Evolutionary conservation across 2,113 vertebrate genomes (phyloP), one percentile per base, ranked within the genome.

Genomic region (Smithornis capensis): DNA sequence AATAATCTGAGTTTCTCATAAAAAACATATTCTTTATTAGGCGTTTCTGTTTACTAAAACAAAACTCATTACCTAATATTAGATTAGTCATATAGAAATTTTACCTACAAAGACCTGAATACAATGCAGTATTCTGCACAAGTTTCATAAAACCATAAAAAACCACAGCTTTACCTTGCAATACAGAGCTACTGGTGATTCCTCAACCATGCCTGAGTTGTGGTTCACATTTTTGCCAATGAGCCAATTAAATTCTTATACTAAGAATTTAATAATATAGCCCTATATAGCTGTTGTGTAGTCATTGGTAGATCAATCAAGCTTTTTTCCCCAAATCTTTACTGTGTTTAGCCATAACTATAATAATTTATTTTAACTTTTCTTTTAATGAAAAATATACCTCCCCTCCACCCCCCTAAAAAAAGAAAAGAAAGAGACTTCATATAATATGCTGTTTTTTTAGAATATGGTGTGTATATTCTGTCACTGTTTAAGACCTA

Each of bases 141-240:
- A 60, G 2, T 6, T 65, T 62, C 53, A 71, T 4, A 65, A 60
- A 83, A 3, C 1, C 24, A 23, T 49, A 68, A 47, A 56, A 37
- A 7, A 16, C 14, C 18, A 23, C 0, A 0, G 7, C 9, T 27
- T 6, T 55, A 50, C 1, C 75, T 92, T 56, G 9, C 6, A 33
- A 42, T 56, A 69, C 7, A 56, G 4, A 52, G 19, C 2, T 63
- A 68, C 3, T 35, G 14, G 2, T n/a, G 19, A 45, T 57, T 82
- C 13, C 35, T 5, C 38, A 82, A 0, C 3, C 9, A 53, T 5
- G 2, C 4, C 37, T 44, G 14, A 57, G 5, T 31, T 82, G 19
- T 40, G 21, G 7, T 53, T 12, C 13, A 65, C 11, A 22, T 28
- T 35, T n/a, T 7, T 29, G 17, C 47, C 21, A 77, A 19, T n/a